Base-by-base conservation (phyloP, 2,113 vertebrate species). In the Prietella phreatophila region DNA sequence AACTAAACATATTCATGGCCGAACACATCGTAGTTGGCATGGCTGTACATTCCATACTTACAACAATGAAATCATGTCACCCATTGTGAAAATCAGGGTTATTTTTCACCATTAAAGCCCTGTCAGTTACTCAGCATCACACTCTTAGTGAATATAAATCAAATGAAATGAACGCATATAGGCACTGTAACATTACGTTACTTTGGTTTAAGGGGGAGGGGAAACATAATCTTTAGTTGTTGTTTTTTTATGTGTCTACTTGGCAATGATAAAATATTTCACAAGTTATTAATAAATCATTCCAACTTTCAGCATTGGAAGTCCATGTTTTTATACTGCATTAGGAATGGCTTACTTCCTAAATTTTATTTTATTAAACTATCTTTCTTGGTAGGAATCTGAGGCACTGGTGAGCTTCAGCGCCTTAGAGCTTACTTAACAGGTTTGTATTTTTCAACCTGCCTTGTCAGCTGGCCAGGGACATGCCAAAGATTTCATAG, bases 231-330 rank as follows among this genome's bases (percentile, higher is more conserved):
- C 69, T 83, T 39, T 69, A 61, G n/a, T n/a, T n/a, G 7, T 42
- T 42, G 5, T 42, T 47, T 47, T 47, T 47, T 6, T 22, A 56
- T 33, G n/a, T 73, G 71, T 76, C 82, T 53, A 75, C 63, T 55
- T 63, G 82, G 56, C 13, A 19, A 75, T 47, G 80, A 83, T 75
- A 58, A 84, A 84, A 55, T 13, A 55, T 87, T 69, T 69, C 58
- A 86, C n/a, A 67, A 67, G 75, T 33, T 56, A 87, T 82, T 82
- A 82, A 87, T 87, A 60, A 87, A 82, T 83, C 25, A 83, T 87
- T 82, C 19, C 53, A 22, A n/a, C 50, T 65, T 83, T 39, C 27
- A 60, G 67, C 55, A 69, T 84, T 78, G 30, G 47, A 88, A 67
- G 58, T 78, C 11, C 20, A 63, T 83, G 25, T 83, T 76, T 60